Base-by-base conservation (phyloP, 2,797 vertebrate genomes). In the Syngnathus rostellatus region DNA sequence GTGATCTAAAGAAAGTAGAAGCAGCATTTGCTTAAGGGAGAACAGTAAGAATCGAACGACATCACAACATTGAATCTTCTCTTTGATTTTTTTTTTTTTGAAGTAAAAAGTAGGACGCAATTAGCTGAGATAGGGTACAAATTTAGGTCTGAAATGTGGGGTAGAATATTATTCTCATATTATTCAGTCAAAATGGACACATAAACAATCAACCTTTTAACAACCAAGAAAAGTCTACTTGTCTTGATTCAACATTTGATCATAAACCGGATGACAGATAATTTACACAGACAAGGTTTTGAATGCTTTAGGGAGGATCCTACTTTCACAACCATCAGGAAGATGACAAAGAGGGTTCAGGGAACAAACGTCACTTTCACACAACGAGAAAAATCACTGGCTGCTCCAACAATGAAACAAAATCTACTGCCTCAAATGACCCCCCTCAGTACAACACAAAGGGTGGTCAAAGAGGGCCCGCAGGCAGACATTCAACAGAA, bases 401-500 rank as follows among this genome's bases (percentile, higher is more conserved):
- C 58, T 40, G 8, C 58, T 39, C 31, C 6, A 37, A 16, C 12
- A 58, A 58, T 14, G 19, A 60, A 60, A 60, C 58, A 60, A 40
- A 21, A 60, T 59, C 31, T 25, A 57, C 25, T 21, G 38, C 58
- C 23, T 55, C 11, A 55, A 25, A 25, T 14, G 9, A 25, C 25
- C 21, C 11, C 37, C 17, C 17, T 40, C 19, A 40, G n/a, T 25
- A 41, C 58, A 60, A 40, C n/a, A 60, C 57, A 59, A 39, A 59
- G 58, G 58, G 39, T 21, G 8, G n/a, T 40, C 38, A n/a, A 23
- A 55, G 53, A 55, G 23, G 21, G 21, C 11, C 23, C n/a, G 11
- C 23, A 31, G 54, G 54, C 25, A 31, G 25, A 57, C 60, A 45
- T 11, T 45, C 60, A 45, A 45, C n/a, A 62, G 43, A 62, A 62